Conservation (phyloP, 2,888 invertebrate genomes). For the Drosophila paranaensis region DNA sequence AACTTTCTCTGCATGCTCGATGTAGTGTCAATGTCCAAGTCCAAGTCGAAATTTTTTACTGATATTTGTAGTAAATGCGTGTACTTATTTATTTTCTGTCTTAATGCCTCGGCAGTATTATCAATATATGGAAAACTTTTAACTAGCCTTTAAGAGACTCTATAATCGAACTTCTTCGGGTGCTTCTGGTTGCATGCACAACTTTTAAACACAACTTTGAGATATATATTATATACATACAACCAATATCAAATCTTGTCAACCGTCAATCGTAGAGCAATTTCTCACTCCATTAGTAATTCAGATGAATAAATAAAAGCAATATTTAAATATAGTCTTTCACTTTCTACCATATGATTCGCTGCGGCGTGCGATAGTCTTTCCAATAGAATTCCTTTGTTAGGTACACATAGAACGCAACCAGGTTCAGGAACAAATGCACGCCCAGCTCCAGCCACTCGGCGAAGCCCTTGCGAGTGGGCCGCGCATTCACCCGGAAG, state of each 20-base stretch:
- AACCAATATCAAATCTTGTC: conserved; percentile 47
- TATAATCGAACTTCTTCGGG: conserved; percentile 31
- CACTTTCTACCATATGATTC: conserved; percentile 93
- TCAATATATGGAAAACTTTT: conserved; percentile 42
- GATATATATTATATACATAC: conserved; percentile 36
- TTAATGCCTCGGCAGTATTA: conserved; percentile 67
- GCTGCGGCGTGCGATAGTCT: conserved; percentile 89
- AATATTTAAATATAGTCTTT: conserved; percentile 59
- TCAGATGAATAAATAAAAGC: conserved; percentile 74
- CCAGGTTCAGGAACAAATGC: conserved; percentile 88
- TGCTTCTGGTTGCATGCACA: conserved; percentile 29
- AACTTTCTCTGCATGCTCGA: conserved; percentile 61
- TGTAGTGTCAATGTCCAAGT: conserved; percentile 39
- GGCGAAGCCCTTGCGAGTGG: conserved; percentile 61
- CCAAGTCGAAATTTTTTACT: conserved; percentile 38
- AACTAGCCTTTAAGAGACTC: conserved; percentile 65
- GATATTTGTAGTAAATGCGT: conserved; percentile 48
- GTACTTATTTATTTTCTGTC: conserved; percentile 51
- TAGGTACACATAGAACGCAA: conserved; percentile 91
- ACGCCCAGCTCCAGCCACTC: conserved; percentile 83
- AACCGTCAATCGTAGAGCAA: conserved; percentile 66
- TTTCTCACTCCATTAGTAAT: conserved; percentile 69
- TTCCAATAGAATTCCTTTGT: conserved; percentile 92
- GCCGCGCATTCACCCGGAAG: conserved; percentile 88
- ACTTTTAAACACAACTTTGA: conserved; percentile 23